A percentile compares a stretch with the other conserved stretches of the same genome.
These are phyloP conservation scores for Rachycentron canadum DNA, from an alignment of 2,797 vertebrate species.

Conservation along the genomic window DNA sequence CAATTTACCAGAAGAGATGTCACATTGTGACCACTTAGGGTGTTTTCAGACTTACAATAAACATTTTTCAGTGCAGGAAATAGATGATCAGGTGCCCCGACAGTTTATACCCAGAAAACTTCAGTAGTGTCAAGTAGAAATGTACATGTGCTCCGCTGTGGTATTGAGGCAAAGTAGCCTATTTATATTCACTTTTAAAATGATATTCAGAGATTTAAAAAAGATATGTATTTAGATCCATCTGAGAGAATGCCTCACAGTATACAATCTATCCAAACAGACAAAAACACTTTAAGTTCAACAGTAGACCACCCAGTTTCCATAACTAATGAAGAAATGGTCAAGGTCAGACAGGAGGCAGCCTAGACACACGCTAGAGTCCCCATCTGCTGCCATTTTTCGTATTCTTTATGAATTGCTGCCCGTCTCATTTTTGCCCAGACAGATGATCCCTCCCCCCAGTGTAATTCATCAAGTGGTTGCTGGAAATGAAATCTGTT, in stretches of 20 bases:
- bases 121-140: background rate
- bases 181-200: background rate
- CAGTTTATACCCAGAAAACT: background rate
- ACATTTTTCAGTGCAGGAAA: background rate
- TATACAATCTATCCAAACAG: conserved; percentile 6
- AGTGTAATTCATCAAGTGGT: conserved; percentile 55
- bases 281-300: background rate
- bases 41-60: background rate
- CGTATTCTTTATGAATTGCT: background rate
- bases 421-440: conserved; percentile 10
- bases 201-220: background rate
- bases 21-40: background rate
- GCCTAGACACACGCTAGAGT: background rate
- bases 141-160: background rate
- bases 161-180: background rate
- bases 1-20: background rate
- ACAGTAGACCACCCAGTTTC: conserved; percentile 7
- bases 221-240: background rate
- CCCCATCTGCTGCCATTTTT: background rate
- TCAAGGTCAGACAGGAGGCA: conserved; percentile 15
- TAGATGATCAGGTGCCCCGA: background rate
- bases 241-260: background rate
- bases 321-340: background rate
- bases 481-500: conserved; percentile 50
- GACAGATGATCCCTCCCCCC: background rate